Evolutionary conservation across 1,140 invertebrate genomes (phyloP), one percentile per base, ranked within the genome.

Genomic region (Rhagoletis pomonella): DNA sequence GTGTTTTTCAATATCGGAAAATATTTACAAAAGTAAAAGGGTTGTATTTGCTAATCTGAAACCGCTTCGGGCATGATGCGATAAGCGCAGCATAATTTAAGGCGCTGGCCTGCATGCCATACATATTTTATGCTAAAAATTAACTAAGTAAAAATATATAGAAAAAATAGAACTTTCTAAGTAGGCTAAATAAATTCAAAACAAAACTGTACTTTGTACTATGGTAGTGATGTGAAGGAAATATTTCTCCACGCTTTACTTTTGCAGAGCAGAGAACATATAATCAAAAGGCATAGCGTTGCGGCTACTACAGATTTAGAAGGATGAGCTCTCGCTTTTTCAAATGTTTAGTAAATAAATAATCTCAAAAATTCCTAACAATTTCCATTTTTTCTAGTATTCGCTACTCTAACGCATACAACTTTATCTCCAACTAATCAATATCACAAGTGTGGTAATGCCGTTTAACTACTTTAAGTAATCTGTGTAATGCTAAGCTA

Each of bases 371-470:
- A 44, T 44, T 42, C 10, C 12, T 69, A 12, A 69, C 10, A 7
- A 14, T 14, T 62, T 14, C 19, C 44, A 19, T n/a, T 77, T 42
- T 50, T 17, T 50, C 39, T 55, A 77, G 9, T 62, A 62, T 17
- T 14, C 17, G 17, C n/a, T 62, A 17, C 4, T 62, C 12, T 1
- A 17, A 55, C 47, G 47, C 73, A 2, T 55, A 10, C 6, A 81
- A 55, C 50, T 29, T 58, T n/a, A 4, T n/a, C n/a, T 19, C 2
- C 73, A 6, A 3, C 19, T 55, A 10, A 50, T 19, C 47, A 12
- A 81, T 81, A 81, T 81, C 73, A 81, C 73, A 81, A 29, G 2
- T 81, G 14, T 55, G 12, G 44, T n/a, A n/a, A 55, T 55, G n/a
- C 47, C 55, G 55, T 47, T 73, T 67, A 55, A 55, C 50, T 55